A percentile compares a stretch with the other conserved stretches of the same genome.
These are phyloP conservation scores for Spheniscus humboldti DNA, from an alignment of 2,797 vertebrate species.

Conservation along the genomic window DNA sequence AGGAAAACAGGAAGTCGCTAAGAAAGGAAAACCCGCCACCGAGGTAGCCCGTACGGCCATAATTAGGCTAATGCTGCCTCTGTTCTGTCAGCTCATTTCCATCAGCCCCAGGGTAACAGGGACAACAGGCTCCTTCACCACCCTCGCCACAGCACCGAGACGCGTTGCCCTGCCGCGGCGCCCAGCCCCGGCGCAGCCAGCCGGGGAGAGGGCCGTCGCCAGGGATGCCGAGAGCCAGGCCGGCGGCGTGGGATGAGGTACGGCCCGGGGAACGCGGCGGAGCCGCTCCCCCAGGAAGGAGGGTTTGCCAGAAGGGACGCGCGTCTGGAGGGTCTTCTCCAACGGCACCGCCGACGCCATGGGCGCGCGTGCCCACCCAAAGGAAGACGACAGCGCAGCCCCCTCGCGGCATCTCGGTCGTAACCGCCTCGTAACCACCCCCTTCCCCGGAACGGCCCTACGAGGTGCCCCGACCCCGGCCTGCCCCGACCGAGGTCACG, in stretches of 20 bases:
- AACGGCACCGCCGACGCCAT: accelerated
- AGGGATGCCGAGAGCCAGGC: background rate
- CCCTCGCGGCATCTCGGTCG: accelerated
- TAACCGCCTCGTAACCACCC: accelerated
- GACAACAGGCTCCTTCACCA: background rate
- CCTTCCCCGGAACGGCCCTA: too few relatives aligned
- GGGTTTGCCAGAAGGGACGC: accelerated
- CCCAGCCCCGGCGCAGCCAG: background rate
- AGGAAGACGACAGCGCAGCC: accelerated
- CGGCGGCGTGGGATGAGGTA: accelerated
- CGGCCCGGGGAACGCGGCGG: accelerated
- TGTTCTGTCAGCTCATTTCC: slow-evolving; percentile 40
- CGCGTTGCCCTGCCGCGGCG: background rate
- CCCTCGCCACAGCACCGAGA: background rate
- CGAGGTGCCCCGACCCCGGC: background rate
- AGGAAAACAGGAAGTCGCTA: slow-evolving; percentile 60
- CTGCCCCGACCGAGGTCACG: accelerated
- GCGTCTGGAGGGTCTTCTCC: background rate
- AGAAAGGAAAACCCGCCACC: slow-evolving; percentile 37
- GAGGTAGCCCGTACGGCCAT: slow-evolving; percentile 30
- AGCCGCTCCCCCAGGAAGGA: accelerated
- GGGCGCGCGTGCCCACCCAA: accelerated
- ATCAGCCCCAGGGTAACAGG: slow-evolving; percentile 33
- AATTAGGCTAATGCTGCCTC: slow-evolving; percentile 60
- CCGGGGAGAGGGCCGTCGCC: background rate